Evolutionary conservation across 2,888 invertebrate species (phyloP).

Genomic region (Seladonia tumulorum): DNA sequence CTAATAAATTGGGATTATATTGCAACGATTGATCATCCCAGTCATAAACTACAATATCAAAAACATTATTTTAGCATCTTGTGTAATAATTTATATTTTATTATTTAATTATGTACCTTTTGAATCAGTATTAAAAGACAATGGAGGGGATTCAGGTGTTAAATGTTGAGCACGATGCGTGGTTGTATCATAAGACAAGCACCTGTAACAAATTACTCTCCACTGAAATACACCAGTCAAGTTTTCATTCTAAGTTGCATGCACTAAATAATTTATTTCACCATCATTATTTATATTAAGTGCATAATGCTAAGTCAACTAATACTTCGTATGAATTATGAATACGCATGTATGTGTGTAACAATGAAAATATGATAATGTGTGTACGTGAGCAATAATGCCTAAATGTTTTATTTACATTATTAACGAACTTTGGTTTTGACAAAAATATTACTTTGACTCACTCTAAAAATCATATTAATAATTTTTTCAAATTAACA

Average conservation of each 20-base stretch:
- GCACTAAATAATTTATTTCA: constrained; percentile 28
- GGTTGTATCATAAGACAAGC: constrained; percentile 90
- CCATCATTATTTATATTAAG: constrained; percentile 14
- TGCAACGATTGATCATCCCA: constrained; percentile 84
- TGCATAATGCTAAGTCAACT: neutral
- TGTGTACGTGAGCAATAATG: constrained; percentile 18
- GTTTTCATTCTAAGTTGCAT: constrained; percentile 9
- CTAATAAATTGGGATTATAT: constrained; percentile 95
- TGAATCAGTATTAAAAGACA: constrained; percentile 82
- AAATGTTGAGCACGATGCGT: constrained; percentile 86
- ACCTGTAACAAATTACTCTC: constrained; percentile 85
- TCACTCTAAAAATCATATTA: constrained; percentile 16
- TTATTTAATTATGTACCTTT: constrained; percentile 81
- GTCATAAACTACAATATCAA: constrained; percentile 76
- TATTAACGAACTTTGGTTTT: neutral
- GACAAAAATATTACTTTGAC: constrained; percentile 19
- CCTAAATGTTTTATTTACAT: constrained; percentile 7
- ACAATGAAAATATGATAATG: constrained; percentile 39
- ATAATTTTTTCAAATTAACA: constrained; percentile 1
- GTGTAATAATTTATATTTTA: neutral
- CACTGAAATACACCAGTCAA: constrained; percentile 10
- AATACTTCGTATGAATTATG: constrained; percentile 22
- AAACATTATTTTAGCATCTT: neutral
- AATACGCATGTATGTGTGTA: constrained; percentile 23
- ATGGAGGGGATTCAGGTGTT: constrained; percentile 84